Evolutionary conservation across 2,888 invertebrate species (phyloP).

Genomic region (Dynastes hyllus): DNA sequence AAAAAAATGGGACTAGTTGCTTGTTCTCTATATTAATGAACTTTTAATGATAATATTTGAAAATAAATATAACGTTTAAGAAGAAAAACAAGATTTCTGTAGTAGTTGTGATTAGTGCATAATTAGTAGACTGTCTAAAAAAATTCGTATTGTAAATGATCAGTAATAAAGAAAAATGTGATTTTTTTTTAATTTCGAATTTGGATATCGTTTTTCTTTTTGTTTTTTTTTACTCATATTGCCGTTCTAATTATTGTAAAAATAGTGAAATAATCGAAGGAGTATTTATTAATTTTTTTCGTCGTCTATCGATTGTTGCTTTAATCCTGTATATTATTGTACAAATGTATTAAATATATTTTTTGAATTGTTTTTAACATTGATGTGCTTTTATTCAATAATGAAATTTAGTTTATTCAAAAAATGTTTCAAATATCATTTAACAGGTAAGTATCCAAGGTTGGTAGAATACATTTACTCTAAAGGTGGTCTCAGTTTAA

Average conservation of each 20-base stretch:
- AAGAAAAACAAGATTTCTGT: background rate
- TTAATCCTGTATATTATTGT: slow-evolving; percentile 59
- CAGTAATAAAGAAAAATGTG: background rate
- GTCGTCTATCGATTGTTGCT: slow-evolving; percentile 17
- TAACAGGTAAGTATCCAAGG: too few species aligned
- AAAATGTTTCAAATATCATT: too few species aligned
- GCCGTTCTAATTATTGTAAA: background rate
- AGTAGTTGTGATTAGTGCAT: background rate
- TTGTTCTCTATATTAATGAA: background rate
- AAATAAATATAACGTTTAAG: slow-evolving; percentile 5
- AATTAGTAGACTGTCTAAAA: background rate
- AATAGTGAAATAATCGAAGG: slow-evolving; percentile 1
- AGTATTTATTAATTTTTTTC: slow-evolving; percentile 39
- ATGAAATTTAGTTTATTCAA: background rate
- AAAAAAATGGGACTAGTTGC: too few species aligned
- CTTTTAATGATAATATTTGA: background rate
- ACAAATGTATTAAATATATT: slow-evolving; percentile 63
- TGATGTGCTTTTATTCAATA: slow-evolving; percentile 29
- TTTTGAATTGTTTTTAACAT: slow-evolving; percentile 59
- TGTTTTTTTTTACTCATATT: background rate
- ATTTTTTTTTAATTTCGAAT: background rate
- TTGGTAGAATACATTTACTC: too few species aligned
- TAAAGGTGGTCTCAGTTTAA: too few species aligned
- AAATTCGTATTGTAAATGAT: background rate
- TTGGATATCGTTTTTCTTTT: background rate